phyloP scores from a whole-genome alignment of 2,797 vertebrate species.

The Anguilla megastoma region DNA sequence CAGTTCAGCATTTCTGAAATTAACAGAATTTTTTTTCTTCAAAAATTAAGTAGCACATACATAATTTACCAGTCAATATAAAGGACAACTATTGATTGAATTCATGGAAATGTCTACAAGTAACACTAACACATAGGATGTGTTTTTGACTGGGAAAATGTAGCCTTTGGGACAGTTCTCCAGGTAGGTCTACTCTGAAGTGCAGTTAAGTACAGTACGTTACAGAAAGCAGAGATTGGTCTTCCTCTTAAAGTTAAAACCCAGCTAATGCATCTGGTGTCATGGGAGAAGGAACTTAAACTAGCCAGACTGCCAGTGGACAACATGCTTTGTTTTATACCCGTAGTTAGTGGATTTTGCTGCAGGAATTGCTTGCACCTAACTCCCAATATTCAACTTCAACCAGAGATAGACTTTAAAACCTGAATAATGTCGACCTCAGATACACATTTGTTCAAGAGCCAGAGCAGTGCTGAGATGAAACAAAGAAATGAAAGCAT shows the following conservation, averaged over 20 bases:
- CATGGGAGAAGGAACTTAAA: background rate
- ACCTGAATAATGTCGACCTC: constrained; percentile 57
- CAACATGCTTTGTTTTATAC: background rate
- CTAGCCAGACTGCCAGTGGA: background rate
- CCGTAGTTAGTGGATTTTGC: background rate
- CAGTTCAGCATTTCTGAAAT: background rate
- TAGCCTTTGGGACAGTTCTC: background rate
- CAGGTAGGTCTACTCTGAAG: background rate
- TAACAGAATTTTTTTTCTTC: background rate
- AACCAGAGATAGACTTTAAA: constrained; percentile 34
- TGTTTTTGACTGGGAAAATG: background rate
- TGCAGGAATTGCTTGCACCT: background rate
- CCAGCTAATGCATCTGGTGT: background rate
- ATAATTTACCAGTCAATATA: background rate
- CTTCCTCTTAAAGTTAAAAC: background rate
- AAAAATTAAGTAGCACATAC: background rate
- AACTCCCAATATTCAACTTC: background rate
- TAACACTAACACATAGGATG: background rate
- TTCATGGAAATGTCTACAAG: background rate
- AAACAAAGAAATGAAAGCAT: constrained; percentile 47
- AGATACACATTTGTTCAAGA: constrained; percentile 46
- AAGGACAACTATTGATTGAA: background rate
- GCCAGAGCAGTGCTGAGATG: constrained; percentile 37
- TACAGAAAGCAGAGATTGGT: background rate
- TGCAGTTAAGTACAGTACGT: background rate